phyloP scores from a whole-genome alignment of 1,140 invertebrate species.

The Helicorthomorpha holstii region DNA sequence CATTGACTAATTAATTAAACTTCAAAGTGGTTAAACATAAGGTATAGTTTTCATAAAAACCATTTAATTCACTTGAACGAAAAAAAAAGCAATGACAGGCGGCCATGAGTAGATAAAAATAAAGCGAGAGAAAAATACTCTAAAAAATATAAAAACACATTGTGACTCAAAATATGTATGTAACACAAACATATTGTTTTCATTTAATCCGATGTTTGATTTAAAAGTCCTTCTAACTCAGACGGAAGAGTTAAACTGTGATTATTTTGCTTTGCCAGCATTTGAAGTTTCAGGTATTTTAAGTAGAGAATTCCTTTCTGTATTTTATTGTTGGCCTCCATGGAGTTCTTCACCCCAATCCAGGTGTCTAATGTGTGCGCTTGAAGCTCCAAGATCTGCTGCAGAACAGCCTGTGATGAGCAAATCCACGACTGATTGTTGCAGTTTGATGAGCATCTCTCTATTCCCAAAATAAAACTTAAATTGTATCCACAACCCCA shows the following conservation, averaged over 20 bases:
- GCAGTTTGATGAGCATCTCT: neutral
- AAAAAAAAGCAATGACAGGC: too few relatives aligned
- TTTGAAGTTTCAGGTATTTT: neutral
- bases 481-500: neutral
- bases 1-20: too few relatives aligned
- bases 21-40: too few relatives aligned
- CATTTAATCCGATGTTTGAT: neutral
- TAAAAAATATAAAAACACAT: too few relatives aligned
- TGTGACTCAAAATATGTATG: too few relatives aligned
- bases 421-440: neutral
- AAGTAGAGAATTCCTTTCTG: neutral
- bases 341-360: neutral
- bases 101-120: too few relatives aligned
- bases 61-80: too few relatives aligned
- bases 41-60: too few relatives aligned
- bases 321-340: neutral
- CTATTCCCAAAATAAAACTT: too few relatives aligned
- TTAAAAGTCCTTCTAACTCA: neutral
- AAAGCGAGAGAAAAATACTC: too few relatives aligned
- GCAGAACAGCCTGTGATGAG: neutral
- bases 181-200: too few relatives aligned
- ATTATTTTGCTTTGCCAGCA: neutral
- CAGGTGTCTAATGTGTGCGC: neutral
- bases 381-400: neutral
- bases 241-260: neutral